phyloP scores from a whole-genome alignment of 2,888 invertebrate species.

The Orthosia cruda region DNA sequence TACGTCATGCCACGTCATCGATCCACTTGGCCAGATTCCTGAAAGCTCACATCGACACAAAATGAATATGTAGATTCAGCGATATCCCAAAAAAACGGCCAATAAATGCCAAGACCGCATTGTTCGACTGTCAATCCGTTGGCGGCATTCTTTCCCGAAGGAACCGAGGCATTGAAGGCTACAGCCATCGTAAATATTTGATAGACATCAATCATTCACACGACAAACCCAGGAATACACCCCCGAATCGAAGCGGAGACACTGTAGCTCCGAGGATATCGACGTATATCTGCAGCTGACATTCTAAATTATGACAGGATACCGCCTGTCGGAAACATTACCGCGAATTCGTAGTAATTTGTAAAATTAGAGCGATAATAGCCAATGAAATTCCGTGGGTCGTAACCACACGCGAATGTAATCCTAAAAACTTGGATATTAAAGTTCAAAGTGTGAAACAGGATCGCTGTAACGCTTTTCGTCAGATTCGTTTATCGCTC shows the following conservation, averaged over 20 bases:
- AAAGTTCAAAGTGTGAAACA: slow-evolving; percentile 46
- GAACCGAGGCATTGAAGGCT: slow-evolving; percentile 56
- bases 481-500: slow-evolving; percentile 78
- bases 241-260: slow-evolving; percentile 52
- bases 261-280: slow-evolving; percentile 64
- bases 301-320: slow-evolving; percentile 80
- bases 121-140: slow-evolving; percentile 66
- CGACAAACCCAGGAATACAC: slow-evolving; percentile 57
- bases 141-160: slow-evolving; percentile 65
- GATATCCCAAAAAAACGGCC: slow-evolving; percentile 60
- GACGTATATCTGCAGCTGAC: slow-evolving; percentile 73
- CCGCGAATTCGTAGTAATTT: slow-evolving; percentile 75
- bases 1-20: slow-evolving; percentile 60
- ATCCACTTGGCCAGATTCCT: slow-evolving; percentile 55
- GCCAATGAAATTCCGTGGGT: slow-evolving; percentile 51
- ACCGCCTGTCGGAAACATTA: slow-evolving; percentile 72
- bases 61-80: slow-evolving; percentile 67
- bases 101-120: slow-evolving; percentile 69
- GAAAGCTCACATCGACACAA: slow-evolving; percentile 57
- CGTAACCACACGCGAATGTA: slow-evolving; percentile 39
- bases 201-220: slow-evolving; percentile 74
- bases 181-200: slow-evolving; percentile 71
- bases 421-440: slow-evolving; percentile 34
- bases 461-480: slow-evolving; percentile 58
- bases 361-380: slow-evolving; percentile 76